phyloP scores from a whole-genome alignment of 2,113 vertebrate genomes.

The zebrafish (Danio rerio) region GRCz12tu NC_133188.1:29492001-29492500 shows the following conservation, averaged over 20 bases:
- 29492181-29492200: not conserved
- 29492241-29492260: not conserved
- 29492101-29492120: not conserved
- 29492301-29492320: not conserved
- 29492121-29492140: not conserved
- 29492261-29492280: not conserved
- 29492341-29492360: no score
- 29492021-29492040: not conserved
- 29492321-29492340: not conserved
- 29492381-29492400: no score
- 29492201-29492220: not conserved
- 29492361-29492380: no score
- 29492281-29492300: not conserved
- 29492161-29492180: not conserved
- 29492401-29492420: no score
- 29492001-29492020: not conserved
- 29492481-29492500: no score
- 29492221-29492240: not conserved
- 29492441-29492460: no score
- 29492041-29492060: not conserved
- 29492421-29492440: no score
- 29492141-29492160: not conserved
- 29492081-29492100: not conserved
- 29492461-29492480: no score
- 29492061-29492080: not conserved